Conservation (phyloP, 2,113 vertebrate genomes). For the Xenopus tropicalis region UCB_Xtro_10.0 CM004445.2:23855501-23856000, state of each 20-base stretch:
- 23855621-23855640: too few species aligned
- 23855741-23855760: slow-evolving; percentile 29
- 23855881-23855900: slow-evolving; percentile 1
- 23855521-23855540: too few species aligned
- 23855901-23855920: slow-evolving; percentile 4
- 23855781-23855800: background rate
- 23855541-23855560: too few species aligned
- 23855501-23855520: too few species aligned
- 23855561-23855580: too few species aligned
- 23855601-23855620: too few species aligned
- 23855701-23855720: too few species aligned
- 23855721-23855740: slow-evolving; percentile 1
- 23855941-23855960: slow-evolving; percentile 23
- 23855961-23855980: slow-evolving; percentile 12
- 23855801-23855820: slow-evolving; percentile 12
- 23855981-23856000: slow-evolving; percentile 16
- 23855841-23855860: slow-evolving; percentile 12
- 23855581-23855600: too few species aligned
- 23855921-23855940: slow-evolving; percentile 21
- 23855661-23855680: too few species aligned
- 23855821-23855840: slow-evolving; percentile 31
- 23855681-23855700: too few species aligned
- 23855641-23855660: too few species aligned
- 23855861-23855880: slow-evolving; percentile 7
- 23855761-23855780: background rate